Evolutionary conservation across 2,113 vertebrate genomes (phyloP), one percentile per base, ranked within the genome.

Genomic region (Alouatta palliata): DNA sequence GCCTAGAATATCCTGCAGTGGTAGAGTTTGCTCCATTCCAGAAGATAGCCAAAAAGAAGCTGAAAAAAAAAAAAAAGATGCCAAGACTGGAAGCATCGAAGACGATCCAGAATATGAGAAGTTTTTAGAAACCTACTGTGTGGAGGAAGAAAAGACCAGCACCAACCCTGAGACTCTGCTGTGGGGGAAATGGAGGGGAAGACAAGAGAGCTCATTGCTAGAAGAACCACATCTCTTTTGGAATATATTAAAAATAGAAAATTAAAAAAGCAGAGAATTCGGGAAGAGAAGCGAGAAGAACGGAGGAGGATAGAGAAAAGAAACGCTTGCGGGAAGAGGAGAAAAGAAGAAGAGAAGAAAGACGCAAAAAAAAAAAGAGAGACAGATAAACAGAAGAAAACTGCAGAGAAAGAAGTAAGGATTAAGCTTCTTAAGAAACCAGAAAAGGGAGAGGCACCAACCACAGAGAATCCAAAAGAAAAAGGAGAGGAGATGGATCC

Each of bases 181-280:
- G 97, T 99, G 97, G 99, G 99, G 97, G 99, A 99, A 98, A 99
- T 99, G 97, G 99, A 99, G 97, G 99, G 99, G 95, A 99, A 99
- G 98, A 99, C 99, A 96, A 99, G 99, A 97, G 99, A 99, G 98
- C 99, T 99, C 64, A 99, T 99, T 98, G 99, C 99, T 96, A 99
- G 99, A 99, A 99, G 99, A 98, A 99, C 99, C 87, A 99, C 99
- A 75, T 99, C 99, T 6, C 99, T 99, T 97, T 98, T 99, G 98
- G 99, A 99, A 98, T 99, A 99, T 98, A 99, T 99, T 98, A 99
- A 99, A 99, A 99, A 99, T 96, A 99, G 99, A 98, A 99, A 99
- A 98, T 99, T 99, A 97, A 99, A 99, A 98, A 99, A 99, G 98
- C 99, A 99, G 99, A 99, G 99, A 98, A 99, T 99, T 97, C 98